Percentiles rank a stretch among this genome's conserved stretches.
Conservation (phyloP, 2,888 invertebrate species). For the Agrochola circellaris region DNA sequence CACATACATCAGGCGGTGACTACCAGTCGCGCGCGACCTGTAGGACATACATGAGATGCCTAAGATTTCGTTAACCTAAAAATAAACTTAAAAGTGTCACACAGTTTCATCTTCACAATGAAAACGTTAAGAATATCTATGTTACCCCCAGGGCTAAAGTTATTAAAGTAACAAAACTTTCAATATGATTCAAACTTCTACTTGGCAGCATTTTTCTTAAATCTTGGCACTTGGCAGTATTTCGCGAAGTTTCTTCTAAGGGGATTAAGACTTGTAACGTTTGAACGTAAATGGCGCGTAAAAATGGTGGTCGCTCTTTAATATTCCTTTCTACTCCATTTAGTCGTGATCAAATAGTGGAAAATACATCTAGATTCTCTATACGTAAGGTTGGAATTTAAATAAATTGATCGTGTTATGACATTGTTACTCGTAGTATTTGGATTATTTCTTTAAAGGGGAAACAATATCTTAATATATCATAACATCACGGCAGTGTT, state of each 20-base stretch:
- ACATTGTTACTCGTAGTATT: not conserved
- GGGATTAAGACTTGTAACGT: constrained; percentile 60
- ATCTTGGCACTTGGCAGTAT: constrained; percentile 61
- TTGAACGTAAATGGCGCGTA: constrained; percentile 56
- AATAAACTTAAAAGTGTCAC: not conserved
- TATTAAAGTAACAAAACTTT: constrained; percentile 61
- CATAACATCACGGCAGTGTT: not conserved
- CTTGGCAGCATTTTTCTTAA: constrained; percentile 57
- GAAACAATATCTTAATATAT: not conserved
- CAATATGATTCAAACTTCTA: constrained; percentile 59
- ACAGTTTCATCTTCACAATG: constrained; percentile 40
- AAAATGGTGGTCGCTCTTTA: constrained; percentile 57
- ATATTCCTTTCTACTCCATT: constrained; percentile 56
- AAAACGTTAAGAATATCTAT: constrained; percentile 54
- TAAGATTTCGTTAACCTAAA: not conserved
- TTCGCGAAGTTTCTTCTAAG: constrained; percentile 58
- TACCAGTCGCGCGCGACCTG: no score
- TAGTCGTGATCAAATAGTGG: constrained; percentile 45
- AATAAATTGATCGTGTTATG: not conserved
- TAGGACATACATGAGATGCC: no score
- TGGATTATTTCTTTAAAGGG: not conserved
- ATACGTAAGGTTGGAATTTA: not conserved
- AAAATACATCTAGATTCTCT: constrained; percentile 38
- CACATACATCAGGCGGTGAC: no score
- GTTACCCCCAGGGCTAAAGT: constrained; percentile 52